Base-by-base conservation (phyloP, 2,888 invertebrate species). In the Cerceris ruficornis region DNA sequence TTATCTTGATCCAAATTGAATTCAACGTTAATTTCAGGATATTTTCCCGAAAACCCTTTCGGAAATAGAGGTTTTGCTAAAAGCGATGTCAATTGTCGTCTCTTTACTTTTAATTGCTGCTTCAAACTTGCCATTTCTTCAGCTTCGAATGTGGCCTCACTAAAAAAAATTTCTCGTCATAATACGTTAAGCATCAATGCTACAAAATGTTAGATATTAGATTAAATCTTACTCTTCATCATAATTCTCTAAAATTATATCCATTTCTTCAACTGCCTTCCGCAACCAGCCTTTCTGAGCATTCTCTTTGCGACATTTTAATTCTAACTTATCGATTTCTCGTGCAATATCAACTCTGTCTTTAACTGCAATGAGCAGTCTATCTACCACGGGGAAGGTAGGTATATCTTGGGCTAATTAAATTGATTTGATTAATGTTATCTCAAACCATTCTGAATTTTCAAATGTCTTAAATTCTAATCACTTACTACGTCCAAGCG, bases 251-350 rank as follows among this genome's bases (percentile, higher is more conserved):
- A 98, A 93, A 75, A 99, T 95, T 87, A 98, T 96, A 92, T 99
- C 99, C 95, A 98, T 97, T 83, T 98, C 98, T 81, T 95, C 94
- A 0, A 98, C 97, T 1, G 96, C 96, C 90, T 96, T 96, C 85
- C 96, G 95, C 89, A 97, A 93, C 99, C 99, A 99, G 28, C 96
- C 96, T 81, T 94, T 94, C 85, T 97, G 95, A 9, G 95, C 94
- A 86, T 94, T 94, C 0, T 94, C 93, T 70, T 96, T 94, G 41
- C 94, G 93, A 80, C 94, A 93, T 88, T 93, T 94, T 86, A 96
- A 93, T 91, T 97, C 96, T 72, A 97, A 90, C 60, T 94, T 94
- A 90, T 99, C 98, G 52, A 98, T 93, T 83, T 96, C 95, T 0
- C 96, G 94, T 0, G 98, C 98, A 46, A 96, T 89, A 83, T 94